Percentiles rank a stretch among this genome's conserved stretches.
These are phyloP conservation scores for Pantherophis vulpinus DNA, from an alignment of 2,797 vertebrate species.

Conservation along the genomic window DNA sequence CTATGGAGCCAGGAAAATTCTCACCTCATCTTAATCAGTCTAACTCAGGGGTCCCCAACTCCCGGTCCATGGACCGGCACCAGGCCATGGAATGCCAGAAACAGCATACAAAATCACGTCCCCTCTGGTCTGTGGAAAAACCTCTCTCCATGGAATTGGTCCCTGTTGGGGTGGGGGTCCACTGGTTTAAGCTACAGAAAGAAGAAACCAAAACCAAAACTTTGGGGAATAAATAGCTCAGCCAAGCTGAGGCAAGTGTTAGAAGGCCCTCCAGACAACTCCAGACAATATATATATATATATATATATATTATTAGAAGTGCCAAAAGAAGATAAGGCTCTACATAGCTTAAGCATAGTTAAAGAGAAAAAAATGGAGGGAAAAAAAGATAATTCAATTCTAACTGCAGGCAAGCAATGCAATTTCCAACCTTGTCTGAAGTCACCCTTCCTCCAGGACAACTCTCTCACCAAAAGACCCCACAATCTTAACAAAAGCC, in stretches of 20 bases:
- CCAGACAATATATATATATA: not conserved
- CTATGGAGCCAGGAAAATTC: not conserved
- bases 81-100: too few species aligned
- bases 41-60: not conserved
- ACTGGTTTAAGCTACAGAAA: not conserved
- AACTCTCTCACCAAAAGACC: not conserved
- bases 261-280: not conserved
- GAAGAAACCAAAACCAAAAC: not conserved
- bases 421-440: not conserved
- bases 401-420: not conserved
- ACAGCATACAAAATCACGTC: too few species aligned
- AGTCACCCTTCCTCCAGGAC: not conserved
- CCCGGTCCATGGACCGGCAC: too few species aligned
- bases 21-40: not conserved
- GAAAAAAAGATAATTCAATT: not conserved
- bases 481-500: not conserved
- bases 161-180: too few species aligned
- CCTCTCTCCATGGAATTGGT: too few species aligned
- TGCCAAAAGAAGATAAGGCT: not conserved
- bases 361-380: not conserved
- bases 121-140: too few species aligned
- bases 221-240: not conserved
- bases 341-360: not conserved
- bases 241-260: not conserved
- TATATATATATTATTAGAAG: too few species aligned